Base-by-base conservation (phyloP, 2,113 vertebrate genomes). In the Cynocephalus volans region DNA sequence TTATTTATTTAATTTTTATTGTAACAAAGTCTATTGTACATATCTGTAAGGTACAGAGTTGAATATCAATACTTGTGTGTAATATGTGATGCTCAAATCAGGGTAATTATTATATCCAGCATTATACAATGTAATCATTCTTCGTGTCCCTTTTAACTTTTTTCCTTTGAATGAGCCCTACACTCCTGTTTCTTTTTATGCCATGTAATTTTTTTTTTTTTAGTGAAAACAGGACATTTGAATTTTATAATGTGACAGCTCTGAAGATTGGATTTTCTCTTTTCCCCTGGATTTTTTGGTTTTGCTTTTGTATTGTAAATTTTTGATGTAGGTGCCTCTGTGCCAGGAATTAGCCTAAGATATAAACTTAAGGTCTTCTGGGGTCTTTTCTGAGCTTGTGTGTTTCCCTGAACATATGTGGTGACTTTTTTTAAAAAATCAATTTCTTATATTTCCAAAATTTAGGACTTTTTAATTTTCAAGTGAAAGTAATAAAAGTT, bases 381-480 rank as follows among this genome's bases (percentile, higher is more conserved):
- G 6, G 56, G 19, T 52, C 7, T 56, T 86, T 76, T 86, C 36
- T 85, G 26, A 76, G 24, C 33, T 65, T 52, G 8, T 8, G 6
- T 45, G 13, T 65, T 56, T 41, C 17, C 2, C 48, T 85, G 48
- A 8, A 33, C 2, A 85, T 69, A 54, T 64, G 36, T 56, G 26
- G 13, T 13, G 6, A 52, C 28, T 64, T 50, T 33, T 45, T 41
- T 41, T 3, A 41, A 41, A 41, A 41, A 41, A 73, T 58, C 58
- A 70, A 17, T 80, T 90, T 82, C 84, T 83, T 81, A 6, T n/a
- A 64, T 24, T 96, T 83, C n/a, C 76, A 84, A 84, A 58, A 83
- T 41, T 26, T 62, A 31, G 50, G 19, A 64, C 45, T 72, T 50
- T 48, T 76, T 85, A 28, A 60, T 36, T 76, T 62, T 85, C 7